Percentiles rank a stretch among this genome's conserved stretches.
Conservation (phyloP, 2,888 invertebrate genomes). For the Eupithecia pulchellata region DNA sequence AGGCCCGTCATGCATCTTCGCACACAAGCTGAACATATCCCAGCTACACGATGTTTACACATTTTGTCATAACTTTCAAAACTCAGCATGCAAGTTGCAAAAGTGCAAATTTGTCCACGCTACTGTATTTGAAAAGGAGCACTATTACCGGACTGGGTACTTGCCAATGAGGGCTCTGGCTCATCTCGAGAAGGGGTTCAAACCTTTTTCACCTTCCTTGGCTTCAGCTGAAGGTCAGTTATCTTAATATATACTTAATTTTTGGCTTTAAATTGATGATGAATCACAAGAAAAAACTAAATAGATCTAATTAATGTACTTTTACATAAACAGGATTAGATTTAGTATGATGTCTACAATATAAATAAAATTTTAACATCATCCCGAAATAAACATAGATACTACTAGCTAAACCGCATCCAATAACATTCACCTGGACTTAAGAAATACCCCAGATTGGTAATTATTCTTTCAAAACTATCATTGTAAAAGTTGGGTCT, state of each 20-base stretch:
- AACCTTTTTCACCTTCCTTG: constrained; percentile 19
- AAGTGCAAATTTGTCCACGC: constrained; percentile 73
- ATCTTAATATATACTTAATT: neutral
- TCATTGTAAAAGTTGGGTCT: no score
- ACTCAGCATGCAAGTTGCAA: constrained; percentile 56
- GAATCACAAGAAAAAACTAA: no score
- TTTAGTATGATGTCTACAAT: no score
- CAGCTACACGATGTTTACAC: constrained; percentile 64
- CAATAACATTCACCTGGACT: no score
- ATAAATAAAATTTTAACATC: no score
- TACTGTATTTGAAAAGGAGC: constrained; percentile 67
- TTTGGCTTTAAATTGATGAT: no score
- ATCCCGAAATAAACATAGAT: no score
- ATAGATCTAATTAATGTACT: no score
- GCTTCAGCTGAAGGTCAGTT: constrained; percentile 47
- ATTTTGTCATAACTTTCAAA: constrained; percentile 71
- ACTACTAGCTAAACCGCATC: no score
- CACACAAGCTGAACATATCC: constrained; percentile 61
- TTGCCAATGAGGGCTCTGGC: constrained; percentile 62
- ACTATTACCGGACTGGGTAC: constrained; percentile 62
- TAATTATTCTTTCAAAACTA: no score
- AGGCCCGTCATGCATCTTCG: constrained; percentile 61
- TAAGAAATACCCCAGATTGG: no score
- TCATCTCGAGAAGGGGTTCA: constrained; percentile 58
- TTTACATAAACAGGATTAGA: no score